phyloP scores from a whole-genome alignment of 2,888 invertebrate species.

The Dexiosoma caninum region DNA sequence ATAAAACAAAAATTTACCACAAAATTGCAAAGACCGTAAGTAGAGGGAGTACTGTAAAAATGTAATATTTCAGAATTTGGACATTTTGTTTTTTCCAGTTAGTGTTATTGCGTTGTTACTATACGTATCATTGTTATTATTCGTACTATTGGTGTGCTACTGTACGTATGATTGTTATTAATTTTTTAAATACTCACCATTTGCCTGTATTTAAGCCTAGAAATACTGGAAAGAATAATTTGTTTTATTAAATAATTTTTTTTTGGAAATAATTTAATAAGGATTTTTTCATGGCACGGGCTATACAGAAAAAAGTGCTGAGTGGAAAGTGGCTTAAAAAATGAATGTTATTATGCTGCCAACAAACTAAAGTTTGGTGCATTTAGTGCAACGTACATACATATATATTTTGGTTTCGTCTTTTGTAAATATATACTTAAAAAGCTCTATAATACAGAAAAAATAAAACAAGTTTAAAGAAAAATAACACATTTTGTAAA shows the following conservation, averaged over 20 bases:
- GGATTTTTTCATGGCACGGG: background rate
- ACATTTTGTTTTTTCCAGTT: too few relatives aligned
- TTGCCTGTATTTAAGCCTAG: background rate
- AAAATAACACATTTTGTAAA: background rate
- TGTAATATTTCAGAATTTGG: too few relatives aligned
- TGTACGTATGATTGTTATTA: slow-evolving; percentile 44
- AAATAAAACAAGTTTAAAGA: background rate
- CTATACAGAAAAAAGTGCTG: background rate
- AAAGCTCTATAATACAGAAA: background rate
- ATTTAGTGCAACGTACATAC: background rate
- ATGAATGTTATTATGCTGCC: background rate
- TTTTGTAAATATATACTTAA: background rate
- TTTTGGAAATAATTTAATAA: background rate
- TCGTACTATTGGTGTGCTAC: background rate
- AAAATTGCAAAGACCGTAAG: too few relatives aligned
- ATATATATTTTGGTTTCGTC: background rate
- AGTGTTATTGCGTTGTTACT: too few relatives aligned
- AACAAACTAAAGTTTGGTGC: background rate
- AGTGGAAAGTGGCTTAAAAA: background rate
- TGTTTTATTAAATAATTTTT: background rate
- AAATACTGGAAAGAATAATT: slow-evolving; percentile 35
- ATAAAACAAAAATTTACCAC: too few relatives aligned
- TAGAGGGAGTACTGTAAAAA: too few relatives aligned
- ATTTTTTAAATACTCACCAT: slow-evolving; percentile 17
- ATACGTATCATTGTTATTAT: too few relatives aligned